Evolutionary conservation across 2,113 vertebrate species (phyloP).

Genomic region (Callaeas wilsoni): DNA sequence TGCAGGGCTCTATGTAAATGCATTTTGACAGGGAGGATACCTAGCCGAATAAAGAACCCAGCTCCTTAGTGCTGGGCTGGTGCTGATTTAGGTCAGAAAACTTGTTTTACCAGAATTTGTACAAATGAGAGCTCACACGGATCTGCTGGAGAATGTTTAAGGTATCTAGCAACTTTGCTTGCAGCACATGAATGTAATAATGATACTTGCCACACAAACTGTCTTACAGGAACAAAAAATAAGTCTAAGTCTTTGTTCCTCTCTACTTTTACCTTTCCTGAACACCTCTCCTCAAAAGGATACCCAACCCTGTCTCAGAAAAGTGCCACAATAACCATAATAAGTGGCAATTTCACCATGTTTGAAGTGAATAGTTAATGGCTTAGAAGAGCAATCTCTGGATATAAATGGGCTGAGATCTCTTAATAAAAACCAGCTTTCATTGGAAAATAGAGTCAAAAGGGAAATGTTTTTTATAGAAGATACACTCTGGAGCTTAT

Average conservation of each 20-base stretch:
- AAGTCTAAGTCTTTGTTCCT: not conserved
- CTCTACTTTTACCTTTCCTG: not conserved
- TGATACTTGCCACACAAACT: not conserved
- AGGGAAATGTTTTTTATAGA: not conserved
- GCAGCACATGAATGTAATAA: not conserved
- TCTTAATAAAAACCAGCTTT: not conserved
- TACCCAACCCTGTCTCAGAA: not conserved
- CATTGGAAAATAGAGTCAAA: not conserved
- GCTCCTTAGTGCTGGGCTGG: not conserved
- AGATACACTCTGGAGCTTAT: not conserved
- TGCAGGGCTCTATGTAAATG: constrained; percentile 66
- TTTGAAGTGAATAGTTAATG: not conserved
- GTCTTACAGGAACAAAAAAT: not conserved
- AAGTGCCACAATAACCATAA: not conserved
- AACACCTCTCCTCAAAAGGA: not conserved
- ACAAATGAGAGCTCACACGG: constrained; percentile 15
- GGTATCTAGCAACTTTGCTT: not conserved
- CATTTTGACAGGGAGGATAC: constrained; percentile 57
- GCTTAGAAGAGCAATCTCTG: not conserved
- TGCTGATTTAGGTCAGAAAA: constrained; percentile 39
- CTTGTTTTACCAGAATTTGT: constrained; percentile 29
- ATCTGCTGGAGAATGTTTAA: constrained; percentile 6
- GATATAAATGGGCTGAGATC: not conserved
- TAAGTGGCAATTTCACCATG: not conserved
- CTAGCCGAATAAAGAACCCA: constrained; percentile 35